Percentiles rank a stretch among this genome's conserved stretches.
Evolutionary conservation across 2,888 invertebrate species (phyloP).

Genomic region (Elysia crispata): DNA sequence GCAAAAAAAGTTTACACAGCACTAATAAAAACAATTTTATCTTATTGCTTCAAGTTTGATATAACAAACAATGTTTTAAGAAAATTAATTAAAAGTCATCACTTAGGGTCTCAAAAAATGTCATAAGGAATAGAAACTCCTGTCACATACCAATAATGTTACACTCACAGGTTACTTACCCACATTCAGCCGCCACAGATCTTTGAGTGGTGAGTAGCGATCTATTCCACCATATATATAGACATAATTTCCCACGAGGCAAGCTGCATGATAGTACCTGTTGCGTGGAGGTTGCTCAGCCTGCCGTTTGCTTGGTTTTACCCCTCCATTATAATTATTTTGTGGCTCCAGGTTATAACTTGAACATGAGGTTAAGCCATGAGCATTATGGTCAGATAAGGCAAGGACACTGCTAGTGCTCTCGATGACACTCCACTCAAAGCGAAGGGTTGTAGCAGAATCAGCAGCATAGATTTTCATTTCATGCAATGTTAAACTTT

Average conservation of each 20-base stretch:
- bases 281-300: slow-evolving; percentile 29
- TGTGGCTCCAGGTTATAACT: background rate
- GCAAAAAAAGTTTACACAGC: too few relatives aligned
- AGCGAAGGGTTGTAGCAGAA: slow-evolving; percentile 11
- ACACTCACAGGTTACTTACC: slow-evolving; percentile 61
- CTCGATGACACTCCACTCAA: slow-evolving; percentile 35
- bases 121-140: too few relatives aligned
- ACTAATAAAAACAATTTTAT: too few relatives aligned
- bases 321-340: background rate
- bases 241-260: slow-evolving; percentile 85
- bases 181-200: slow-evolving; percentile 86
- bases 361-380: background rate
- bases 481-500: background rate
- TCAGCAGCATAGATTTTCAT: slow-evolving; percentile 43
- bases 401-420: background rate
- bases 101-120: too few relatives aligned
- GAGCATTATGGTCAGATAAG: background rate
- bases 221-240: slow-evolving; percentile 91
- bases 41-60: too few relatives aligned
- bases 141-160: too few relatives aligned
- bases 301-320: background rate
- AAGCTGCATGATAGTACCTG: slow-evolving; percentile 86
- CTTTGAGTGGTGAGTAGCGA: slow-evolving; percentile 88
- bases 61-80: too few relatives aligned
- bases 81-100: too few relatives aligned